phyloP scores from a whole-genome alignment of 2,797 vertebrate genomes.

The Lepilemur ruficaudatus region DNA sequence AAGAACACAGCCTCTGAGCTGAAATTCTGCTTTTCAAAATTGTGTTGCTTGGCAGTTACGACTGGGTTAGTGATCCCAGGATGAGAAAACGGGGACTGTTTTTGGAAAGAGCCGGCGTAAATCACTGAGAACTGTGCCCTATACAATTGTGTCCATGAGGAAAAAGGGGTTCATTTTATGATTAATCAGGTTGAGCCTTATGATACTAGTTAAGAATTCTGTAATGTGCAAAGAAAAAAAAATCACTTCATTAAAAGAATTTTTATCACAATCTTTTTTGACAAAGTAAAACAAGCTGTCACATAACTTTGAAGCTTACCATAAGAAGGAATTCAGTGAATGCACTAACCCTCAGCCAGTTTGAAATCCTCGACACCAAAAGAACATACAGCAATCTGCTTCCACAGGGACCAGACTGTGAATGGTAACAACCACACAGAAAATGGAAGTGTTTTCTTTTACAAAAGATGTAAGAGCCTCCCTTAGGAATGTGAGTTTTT shows the following conservation, averaged over 20 bases:
- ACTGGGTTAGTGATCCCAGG: not conserved
- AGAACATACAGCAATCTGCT: conserved; percentile 23
- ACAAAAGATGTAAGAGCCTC: conserved; percentile 58
- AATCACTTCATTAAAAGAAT: not conserved
- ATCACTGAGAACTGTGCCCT: not conserved
- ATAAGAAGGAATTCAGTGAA: conserved; percentile 20
- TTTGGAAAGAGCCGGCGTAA: conserved; percentile 1
- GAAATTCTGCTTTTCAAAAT: conserved; percentile 29
- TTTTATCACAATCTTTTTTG: conserved; percentile 32
- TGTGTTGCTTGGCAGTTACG: not conserved
- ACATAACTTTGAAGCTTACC: not conserved
- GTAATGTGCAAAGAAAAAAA: not conserved
- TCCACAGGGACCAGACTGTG: conserved; percentile 29
- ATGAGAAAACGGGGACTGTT: not conserved
- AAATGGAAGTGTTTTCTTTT: conserved; percentile 60
- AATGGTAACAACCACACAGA: conserved; percentile 15
- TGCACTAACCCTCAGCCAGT: not conserved
- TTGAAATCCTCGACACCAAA: not conserved
- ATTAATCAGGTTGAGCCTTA: conserved; percentile 7
- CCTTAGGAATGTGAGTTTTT: conserved; percentile 51
- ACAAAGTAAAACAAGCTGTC: conserved; percentile 31
- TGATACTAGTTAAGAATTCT: conserved; percentile 11
- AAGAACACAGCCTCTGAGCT: not conserved
- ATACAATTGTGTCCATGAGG: not conserved
- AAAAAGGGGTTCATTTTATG: not conserved